Conservation (phyloP, 2,797 vertebrate genomes). For the Danio albolineatus region DNA sequence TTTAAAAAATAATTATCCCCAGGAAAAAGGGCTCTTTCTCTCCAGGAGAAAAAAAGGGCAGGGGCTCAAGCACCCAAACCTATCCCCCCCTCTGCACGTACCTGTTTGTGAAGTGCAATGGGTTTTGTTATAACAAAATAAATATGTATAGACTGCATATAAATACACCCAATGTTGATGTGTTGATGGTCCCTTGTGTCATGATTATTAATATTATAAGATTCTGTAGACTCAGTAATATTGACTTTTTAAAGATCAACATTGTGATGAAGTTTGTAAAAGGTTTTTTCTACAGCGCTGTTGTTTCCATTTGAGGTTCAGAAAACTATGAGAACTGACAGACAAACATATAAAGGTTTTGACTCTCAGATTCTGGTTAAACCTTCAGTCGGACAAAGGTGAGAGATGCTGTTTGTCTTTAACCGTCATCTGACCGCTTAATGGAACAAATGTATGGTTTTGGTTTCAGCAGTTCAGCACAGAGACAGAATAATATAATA, state of each 20-base stretch:
- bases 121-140: not conserved
- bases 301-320: not conserved
- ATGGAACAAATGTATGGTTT: slow-evolving; percentile 8
- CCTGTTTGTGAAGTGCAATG: too few species aligned
- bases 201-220: not conserved
- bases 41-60: too few species aligned
- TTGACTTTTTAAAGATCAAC: too few species aligned
- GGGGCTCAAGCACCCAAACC: too few species aligned
- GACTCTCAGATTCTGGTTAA: not conserved
- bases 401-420: not conserved
- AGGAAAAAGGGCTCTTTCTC: too few species aligned
- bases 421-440: not conserved
- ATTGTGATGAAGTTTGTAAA: too few species aligned
- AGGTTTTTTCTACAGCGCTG: too few species aligned
- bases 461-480: not conserved
- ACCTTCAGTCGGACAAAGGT: not conserved
- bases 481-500: too few species aligned
- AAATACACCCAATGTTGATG: not conserved
- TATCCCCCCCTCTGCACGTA: too few species aligned
- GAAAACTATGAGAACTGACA: not conserved
- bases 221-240: too few species aligned
- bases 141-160: too few species aligned
- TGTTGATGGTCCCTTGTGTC: not conserved
- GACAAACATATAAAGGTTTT: not conserved
- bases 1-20: too few species aligned